Base-by-base conservation (phyloP, 2,888 invertebrate species). In the Microctonus brassicae region DNA sequence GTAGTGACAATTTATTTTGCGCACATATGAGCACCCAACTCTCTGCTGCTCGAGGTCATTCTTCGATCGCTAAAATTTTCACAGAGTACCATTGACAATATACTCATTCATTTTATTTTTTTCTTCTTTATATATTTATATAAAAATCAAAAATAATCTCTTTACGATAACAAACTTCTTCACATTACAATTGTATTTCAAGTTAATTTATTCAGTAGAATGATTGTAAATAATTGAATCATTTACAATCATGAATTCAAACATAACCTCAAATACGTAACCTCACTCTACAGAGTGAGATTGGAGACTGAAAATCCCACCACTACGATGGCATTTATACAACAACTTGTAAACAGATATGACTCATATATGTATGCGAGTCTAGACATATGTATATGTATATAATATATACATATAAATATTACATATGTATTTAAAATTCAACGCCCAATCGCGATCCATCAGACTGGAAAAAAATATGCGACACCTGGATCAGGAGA, bases 41-140 rank as follows among this genome's bases (percentile, higher is more conserved):
- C 60, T 36, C n/a, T 20, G 34, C 68, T 71, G 34, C 68, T 71
- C 65, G 70, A 70, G 70, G 66, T 70, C 71, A 71, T 57, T 36
- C 62, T 61, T 69, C 66, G 66, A 58, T 60, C 68, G 55, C 52
- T n/a, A n/a, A 26, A 63, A 70, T 33, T 68, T 62, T 60, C 5
- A 20, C 53, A 7, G n/a, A 24, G 22, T 55, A n/a, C 20, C 55
- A 39, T 47, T 29, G 39, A 29, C 36, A 26, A 22, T 47, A 17
- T 4, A 17, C n/a, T n/a, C 1, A n/a, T 1, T 39, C 1, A 39
- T n/a, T 3, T 1, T n/a, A 13, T 39, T 13, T 5, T 17, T 4
- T 47, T 20, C 7, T 7, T 5, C 3, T 47, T 47, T 9, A 20
- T 17, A 17, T 7, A 29, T 29, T 29, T 29, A 29, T 29, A 29